Evolutionary conservation across 2,888 invertebrate species (phyloP), one percentile per base, ranked within the genome.

Genomic region (Mythimna lalbum): DNA sequence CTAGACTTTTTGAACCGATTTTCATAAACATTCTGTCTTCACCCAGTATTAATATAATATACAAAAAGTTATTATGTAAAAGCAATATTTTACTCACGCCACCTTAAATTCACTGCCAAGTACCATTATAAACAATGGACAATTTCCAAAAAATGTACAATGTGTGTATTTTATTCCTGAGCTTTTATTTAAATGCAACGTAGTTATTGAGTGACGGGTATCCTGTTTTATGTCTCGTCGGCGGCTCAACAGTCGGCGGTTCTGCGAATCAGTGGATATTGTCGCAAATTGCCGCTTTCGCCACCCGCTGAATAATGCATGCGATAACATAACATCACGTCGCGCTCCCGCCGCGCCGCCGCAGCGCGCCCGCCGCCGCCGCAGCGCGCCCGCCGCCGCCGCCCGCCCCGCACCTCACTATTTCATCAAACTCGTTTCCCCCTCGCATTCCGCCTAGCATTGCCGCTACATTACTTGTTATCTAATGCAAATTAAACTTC

Each of bases 241-340:
- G 94, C 93, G 90, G 90, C 91, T 92, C 90, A 90, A 92, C 93
- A 93, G 92, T 93, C 91, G 90, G 88, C 91, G 89, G 87, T 95
- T 95, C 96, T 91, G 91, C 93, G 95, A 95, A 95, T 92, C 94
- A 88, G 91, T 94, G 95, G 94, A 95, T 95, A 95, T 94, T 95
- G 95, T 95, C 95, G 95, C 95, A 95, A 95, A 95, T 95, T 94
- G 94, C 94, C 93, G 95, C 95, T 96, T 95, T 96, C 95, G 94
- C 95, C 95, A 91, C 92, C 91, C 91, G 91, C 91, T 96, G 95
- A 95, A 96, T 96, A 94, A 95, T 95, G 93, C 94, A 95, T 95
- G 94, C 91, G 94, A 94, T 93, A 95, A 92, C 94, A 95, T 95
- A 94, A 92, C 94, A 93, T 94, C 95, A 95, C 95, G 93, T 94